Evolutionary conservation across 1,140 invertebrate genomes (phyloP).

Genomic region (Drosophila lini): DNA sequence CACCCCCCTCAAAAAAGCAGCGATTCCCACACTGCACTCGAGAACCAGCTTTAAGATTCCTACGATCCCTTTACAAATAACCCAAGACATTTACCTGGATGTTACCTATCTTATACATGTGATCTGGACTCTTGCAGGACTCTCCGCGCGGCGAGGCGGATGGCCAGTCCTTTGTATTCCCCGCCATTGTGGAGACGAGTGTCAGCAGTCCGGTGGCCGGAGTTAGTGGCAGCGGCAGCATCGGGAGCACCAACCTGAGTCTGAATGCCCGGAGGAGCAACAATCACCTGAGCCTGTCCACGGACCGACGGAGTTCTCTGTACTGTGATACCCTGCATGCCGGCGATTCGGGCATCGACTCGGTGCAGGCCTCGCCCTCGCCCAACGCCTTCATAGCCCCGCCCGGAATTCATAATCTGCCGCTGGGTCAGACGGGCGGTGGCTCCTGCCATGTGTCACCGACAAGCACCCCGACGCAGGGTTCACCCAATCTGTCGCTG

Average conservation of each 20-base stretch:
- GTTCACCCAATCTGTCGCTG: constrained; percentile 83
- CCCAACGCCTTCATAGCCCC: constrained; percentile 85
- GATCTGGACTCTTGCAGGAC: constrained; percentile 85
- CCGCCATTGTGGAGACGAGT: constrained; percentile 85
- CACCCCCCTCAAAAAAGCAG: constrained; percentile 14
- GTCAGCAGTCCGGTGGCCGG: constrained; percentile 75
- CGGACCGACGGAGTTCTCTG: constrained; percentile 75
- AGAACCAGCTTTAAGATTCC: constrained; percentile 38
- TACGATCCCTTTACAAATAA: constrained; percentile 13
- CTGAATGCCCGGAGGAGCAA: constrained; percentile 42
- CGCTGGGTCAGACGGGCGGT: constrained; percentile 67
- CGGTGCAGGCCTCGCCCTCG: constrained; percentile 88
- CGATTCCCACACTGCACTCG: constrained; percentile 52
- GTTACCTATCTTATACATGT: constrained; percentile 33
- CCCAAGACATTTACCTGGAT: not conserved
- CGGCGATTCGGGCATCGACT: constrained; percentile 88
- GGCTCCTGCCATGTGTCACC: constrained; percentile 80
- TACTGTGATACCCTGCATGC: constrained; percentile 84
- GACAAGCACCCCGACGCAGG: constrained; percentile 83
- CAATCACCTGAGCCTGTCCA: constrained; percentile 75
- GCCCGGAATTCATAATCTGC: constrained; percentile 71
- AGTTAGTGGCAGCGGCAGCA: constrained; percentile 37
- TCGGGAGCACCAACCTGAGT: constrained; percentile 38
- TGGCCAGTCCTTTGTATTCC: constrained; percentile 89
- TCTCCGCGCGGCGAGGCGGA: constrained; percentile 89